Evolutionary conservation across 1,140 invertebrate genomes (phyloP).

Genomic region (Eulimnadia texana): DNA sequence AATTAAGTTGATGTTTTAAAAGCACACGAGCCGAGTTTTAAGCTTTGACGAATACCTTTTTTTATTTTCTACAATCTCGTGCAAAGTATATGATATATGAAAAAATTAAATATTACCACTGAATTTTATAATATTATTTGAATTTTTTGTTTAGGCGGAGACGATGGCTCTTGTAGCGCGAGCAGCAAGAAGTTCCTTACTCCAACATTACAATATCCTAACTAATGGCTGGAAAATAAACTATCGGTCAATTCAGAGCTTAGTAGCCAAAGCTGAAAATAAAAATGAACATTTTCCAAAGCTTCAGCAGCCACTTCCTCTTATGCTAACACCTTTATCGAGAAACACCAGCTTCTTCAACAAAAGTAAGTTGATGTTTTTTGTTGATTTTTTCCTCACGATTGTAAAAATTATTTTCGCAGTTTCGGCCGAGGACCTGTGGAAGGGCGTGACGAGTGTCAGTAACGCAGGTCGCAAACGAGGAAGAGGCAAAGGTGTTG

Average conservation of each 20-base stretch:
- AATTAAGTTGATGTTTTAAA: too few relatives aligned
- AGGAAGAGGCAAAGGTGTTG: conserved; percentile 72
- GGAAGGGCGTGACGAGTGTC: conserved; percentile 86
- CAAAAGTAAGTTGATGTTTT: conserved; percentile 32
- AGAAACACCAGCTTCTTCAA: conserved; percentile 35
- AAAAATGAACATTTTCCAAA: background rate
- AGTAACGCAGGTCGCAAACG: conserved; percentile 90
- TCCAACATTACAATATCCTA: too few relatives aligned
- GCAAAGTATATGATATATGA: too few relatives aligned
- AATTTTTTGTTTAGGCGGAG: too few relatives aligned
- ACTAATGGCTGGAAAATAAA: background rate
- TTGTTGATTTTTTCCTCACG: conserved; percentile 7
- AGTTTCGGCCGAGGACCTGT: conserved; percentile 68
- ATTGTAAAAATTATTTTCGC: conserved; percentile 21
- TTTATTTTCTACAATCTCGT: too few relatives aligned
- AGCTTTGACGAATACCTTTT: too few relatives aligned
- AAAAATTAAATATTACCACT: too few relatives aligned
- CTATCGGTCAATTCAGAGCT: background rate
- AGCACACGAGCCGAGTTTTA: too few relatives aligned
- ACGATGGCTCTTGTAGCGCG: too few relatives aligned
- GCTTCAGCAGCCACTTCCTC: background rate
- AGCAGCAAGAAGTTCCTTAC: too few relatives aligned
- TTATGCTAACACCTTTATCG: conserved; percentile 4
- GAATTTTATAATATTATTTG: too few relatives aligned
- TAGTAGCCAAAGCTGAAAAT: background rate